Base-by-base conservation (phyloP, 1,140 invertebrate genomes). In the Drosophila ogumai region DNA sequence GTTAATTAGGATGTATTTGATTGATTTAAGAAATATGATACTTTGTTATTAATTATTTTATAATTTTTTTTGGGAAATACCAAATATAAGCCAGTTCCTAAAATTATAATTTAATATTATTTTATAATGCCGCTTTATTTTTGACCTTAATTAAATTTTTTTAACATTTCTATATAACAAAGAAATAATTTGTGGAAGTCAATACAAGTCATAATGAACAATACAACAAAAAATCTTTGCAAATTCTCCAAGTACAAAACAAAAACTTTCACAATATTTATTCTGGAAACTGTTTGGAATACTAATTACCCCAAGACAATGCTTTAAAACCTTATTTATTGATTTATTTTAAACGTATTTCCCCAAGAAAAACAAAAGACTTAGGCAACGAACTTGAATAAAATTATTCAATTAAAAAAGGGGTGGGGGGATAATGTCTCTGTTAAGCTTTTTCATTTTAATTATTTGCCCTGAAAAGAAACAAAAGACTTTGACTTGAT, bases 301-400 rank as follows among this genome's bases (percentile, higher is more conserved):
- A 17, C 46, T 12, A 59, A 59, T 64, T 32, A 31, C 5, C 13
- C 22, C 34, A n/a, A 8, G 6, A 34, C 38, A 52, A 66, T 25
- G 4, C 12, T 12, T 28, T 6, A 3, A 25, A 64, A 41, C 8
- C 44, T 12, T 15, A 44, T 38, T 28, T 32, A 52, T 52, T 32
- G 49, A 54, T 13, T 55, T 22, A 49, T 25, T 61, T 41, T 7
- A 50, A 32, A 57, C 32, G 28, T 41, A 28, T 64, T 41, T 50
- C 19, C 19, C 13, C 38, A 19, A 12, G 5, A n/a, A 15, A 71
- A 60, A 79, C 69, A 75, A 86, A 86, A 79, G 82, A 86, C 75
- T 81, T 75, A 49, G 49, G 49, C 61, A 75, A 67, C 82, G 55
- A 86, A 81, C 82, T 75, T 86, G 75, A 81, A 5, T 28, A 4